A percentile compares a stretch with the other conserved stretches of the same genome.
Conservation (phyloP, 35 echinoderm and acorn worm genomes). For the Hemicentrotus pulcherrimus region DNA sequence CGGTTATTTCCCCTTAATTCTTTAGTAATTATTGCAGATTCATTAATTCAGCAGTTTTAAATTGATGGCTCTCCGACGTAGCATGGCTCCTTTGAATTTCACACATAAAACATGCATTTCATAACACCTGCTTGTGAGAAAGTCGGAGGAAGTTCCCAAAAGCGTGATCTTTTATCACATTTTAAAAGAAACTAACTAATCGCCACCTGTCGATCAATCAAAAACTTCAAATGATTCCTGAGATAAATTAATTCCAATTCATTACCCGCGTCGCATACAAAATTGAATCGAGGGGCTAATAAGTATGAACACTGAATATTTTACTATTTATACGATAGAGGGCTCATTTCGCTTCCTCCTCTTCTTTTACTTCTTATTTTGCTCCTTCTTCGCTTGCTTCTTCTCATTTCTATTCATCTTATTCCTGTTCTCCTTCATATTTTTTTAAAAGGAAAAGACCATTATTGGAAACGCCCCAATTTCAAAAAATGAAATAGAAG, state of each 20-base stretch:
- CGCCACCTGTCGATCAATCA: not conserved
- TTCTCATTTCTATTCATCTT: too few relatives aligned
- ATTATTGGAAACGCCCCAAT: too few relatives aligned
- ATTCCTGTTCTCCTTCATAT: too few relatives aligned
- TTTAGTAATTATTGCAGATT: not conserved
- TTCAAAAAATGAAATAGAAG: too few relatives aligned
- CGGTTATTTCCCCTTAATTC: not conserved
- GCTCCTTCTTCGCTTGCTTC: too few relatives aligned
- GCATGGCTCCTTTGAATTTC: not conserved
- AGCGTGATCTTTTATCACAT: not conserved
- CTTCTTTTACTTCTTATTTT: too few relatives aligned
- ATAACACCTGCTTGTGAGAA: not conserved
- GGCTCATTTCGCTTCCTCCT: too few relatives aligned
- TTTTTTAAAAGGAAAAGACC: too few relatives aligned
- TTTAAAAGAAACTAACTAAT: not conserved
- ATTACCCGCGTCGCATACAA: not conserved
- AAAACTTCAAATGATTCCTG: not conserved
- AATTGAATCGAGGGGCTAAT: not conserved
- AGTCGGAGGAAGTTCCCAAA: not conserved
- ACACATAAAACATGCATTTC: not conserved
- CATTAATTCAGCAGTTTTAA: not conserved
- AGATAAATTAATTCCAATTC: not conserved
- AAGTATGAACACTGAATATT: too few relatives aligned
- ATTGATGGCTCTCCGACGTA: not conserved
- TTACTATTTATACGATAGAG: too few relatives aligned